Base-by-base conservation (phyloP, 2,113 vertebrate species). In the Conger conger region DNA sequence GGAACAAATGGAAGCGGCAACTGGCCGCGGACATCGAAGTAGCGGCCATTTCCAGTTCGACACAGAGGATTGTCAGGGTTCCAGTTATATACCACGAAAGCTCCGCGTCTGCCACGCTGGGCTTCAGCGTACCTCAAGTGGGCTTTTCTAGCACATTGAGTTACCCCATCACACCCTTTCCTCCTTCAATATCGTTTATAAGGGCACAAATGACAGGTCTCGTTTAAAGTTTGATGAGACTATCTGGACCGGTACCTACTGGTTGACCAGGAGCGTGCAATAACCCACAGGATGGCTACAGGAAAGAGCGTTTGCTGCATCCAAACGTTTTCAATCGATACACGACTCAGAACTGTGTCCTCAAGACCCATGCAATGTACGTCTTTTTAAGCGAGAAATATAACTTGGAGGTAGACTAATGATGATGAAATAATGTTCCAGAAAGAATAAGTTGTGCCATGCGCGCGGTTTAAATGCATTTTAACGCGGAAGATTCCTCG, bases 1-100 rank as follows among this genome's bases (percentile, higher is more conserved):
- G 96, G 85, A 97, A 97, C 92, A 97, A 96, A 87, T 97, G 97
- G 97, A 98, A 98, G 90, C 87, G 97, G 82, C 97, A 98, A 90
- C 89, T 97, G 37, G 94, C 96, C 0, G 96, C 96, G 0, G 97
- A 98, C 86, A 87, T 97, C 92, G 97, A 98, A 87, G 96, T 96
- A 15, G 95, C 94, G 79, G 93, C 93, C 86, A 86, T 95, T 78
- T 93, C 95, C 53, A 96, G 95, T 63, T 87, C 94, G 0, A 84
- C 94, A 2, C 97, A 97, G 91, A 95, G 96, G 90, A 94, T 97
- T 35, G 93, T 98, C 86, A 91, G 97, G 45, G 96, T 97, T 68
- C 97, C 97, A 0, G 94, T 97, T 89, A 86, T 98, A 54, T 98
- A 98, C 91, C 96, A 94, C 84, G 96, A 98, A 82, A 95, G 90